Evolutionary conservation across 2,797 vertebrate genomes (phyloP).

Genomic region (Mareca penelope): DNA sequence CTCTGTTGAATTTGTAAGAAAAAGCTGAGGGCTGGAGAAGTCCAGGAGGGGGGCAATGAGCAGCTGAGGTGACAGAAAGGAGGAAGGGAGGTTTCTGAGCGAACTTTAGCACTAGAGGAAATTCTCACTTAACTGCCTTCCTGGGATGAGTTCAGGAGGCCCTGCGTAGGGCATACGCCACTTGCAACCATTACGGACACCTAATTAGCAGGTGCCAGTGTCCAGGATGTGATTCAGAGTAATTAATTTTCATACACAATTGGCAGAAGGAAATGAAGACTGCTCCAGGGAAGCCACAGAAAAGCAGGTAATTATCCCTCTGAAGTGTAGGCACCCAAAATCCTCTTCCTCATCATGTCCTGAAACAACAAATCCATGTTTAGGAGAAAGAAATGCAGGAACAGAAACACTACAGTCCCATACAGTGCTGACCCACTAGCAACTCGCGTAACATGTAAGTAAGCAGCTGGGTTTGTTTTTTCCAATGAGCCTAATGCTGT

Average conservation of each 20-base stretch:
- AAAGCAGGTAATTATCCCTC: constrained; percentile 14
- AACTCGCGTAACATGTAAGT: not conserved
- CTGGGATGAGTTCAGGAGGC: not conserved
- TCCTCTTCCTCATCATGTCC: not conserved
- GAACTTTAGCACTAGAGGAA: not conserved
- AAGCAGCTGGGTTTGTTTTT: not conserved
- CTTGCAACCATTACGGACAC: not conserved
- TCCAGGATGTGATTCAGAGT: constrained; percentile 47
- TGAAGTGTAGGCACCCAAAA: not conserved
- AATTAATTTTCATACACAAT: not conserved
- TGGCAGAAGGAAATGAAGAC: constrained; percentile 27
- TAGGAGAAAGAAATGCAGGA: not conserved
- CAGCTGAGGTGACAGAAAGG: not conserved
- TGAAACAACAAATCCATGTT: not conserved
- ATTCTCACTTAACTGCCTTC: not conserved
- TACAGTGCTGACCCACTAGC: not conserved
- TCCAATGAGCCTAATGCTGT: not conserved
- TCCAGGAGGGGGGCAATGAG: not conserved
- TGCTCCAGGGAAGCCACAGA: not conserved
- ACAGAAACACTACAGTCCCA: not conserved
- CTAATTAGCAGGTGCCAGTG: constrained; percentile 18
- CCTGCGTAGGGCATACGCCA: accelerated
- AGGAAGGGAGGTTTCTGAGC: not conserved
- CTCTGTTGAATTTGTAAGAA: not conserved
- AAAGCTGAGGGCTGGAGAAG: not conserved